A percentile compares a stretch with the other conserved stretches of the same genome.
These are phyloP conservation scores for Augochlora pura DNA, from an alignment of 1,140 invertebrate genomes.

Conservation along the genomic window DNA sequence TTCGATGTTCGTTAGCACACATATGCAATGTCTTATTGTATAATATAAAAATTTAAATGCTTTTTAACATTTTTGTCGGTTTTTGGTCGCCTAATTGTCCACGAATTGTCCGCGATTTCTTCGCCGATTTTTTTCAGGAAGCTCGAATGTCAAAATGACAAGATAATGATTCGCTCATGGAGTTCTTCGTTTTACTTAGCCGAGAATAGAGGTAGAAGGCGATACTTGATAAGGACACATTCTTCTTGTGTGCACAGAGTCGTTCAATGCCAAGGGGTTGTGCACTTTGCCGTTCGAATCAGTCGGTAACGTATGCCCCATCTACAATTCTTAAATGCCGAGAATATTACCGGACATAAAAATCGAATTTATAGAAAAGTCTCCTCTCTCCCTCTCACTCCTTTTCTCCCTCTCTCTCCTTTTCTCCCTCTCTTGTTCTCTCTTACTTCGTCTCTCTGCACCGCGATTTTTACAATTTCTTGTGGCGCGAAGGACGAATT, in stretches of 20 bases:
- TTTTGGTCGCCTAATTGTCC: not conserved
- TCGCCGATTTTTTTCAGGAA: not conserved
- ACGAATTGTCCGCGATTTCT: not conserved
- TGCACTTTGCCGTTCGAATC: too few species aligned
- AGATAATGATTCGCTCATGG: not conserved
- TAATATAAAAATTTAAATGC: too few species aligned
- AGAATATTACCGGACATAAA: constrained; percentile 17
- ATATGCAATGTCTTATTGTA: too few species aligned
- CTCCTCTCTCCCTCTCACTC: not conserved
- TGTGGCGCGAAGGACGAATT: constrained; percentile 5
- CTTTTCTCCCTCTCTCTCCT: not conserved
- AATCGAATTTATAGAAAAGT: constrained; percentile 41
- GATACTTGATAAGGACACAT: too few species aligned
- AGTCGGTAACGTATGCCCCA: too few species aligned
- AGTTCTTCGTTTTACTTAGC: too few species aligned
- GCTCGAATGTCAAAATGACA: not conserved
- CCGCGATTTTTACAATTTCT: constrained; percentile 44
- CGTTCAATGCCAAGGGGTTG: too few species aligned
- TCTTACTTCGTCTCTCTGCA: too few species aligned
- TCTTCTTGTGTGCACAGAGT: too few species aligned
- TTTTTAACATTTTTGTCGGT: not conserved
- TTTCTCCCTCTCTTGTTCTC: too few species aligned
- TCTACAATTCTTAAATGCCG: constrained; percentile 54
- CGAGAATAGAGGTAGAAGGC: too few species aligned
- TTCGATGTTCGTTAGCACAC: too few species aligned